These are phyloP conservation scores for Lindbergichthys nudifrons DNA, from an alignment of 2,797 vertebrate species.

Conservation along the genomic window DNA sequence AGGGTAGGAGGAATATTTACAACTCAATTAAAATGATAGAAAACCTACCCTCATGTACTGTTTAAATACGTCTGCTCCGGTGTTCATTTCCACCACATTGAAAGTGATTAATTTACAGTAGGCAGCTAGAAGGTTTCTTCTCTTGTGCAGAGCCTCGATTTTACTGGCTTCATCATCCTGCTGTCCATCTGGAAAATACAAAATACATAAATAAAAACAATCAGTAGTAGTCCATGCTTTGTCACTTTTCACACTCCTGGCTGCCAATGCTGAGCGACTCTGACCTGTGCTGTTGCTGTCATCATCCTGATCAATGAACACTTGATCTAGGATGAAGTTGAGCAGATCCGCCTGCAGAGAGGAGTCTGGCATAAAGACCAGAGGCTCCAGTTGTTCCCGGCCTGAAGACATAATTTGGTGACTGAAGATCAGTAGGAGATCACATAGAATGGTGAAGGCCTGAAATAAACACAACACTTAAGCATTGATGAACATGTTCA, in stretches of 20 bases:
- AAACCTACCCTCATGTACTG: constrained; percentile 95
- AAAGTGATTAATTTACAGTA: constrained; percentile 98
- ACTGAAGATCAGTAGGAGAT: constrained; percentile 96
- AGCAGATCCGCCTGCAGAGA: constrained; percentile 94
- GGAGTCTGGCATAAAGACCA: constrained; percentile 92
- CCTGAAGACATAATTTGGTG: constrained; percentile 96
- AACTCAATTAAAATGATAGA: constrained; percentile 10
- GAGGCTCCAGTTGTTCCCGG: constrained; percentile 92
- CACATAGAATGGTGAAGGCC: constrained; percentile 96
- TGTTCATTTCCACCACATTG: constrained; percentile 97
- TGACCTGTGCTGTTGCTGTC: constrained; percentile 90
- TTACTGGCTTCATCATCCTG: constrained; percentile 97
- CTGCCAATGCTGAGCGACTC: not conserved
- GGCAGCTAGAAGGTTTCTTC: constrained; percentile 95
- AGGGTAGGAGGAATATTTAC: not conserved
- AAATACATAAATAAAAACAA: not conserved
- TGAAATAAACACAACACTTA: constrained; percentile 70
- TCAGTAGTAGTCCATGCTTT: not conserved
- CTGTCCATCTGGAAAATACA: constrained; percentile 87
- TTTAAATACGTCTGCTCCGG: constrained; percentile 97
- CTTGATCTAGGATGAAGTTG: constrained; percentile 95
- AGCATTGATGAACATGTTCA: constrained; percentile 34
- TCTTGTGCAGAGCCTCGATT: constrained; percentile 97
- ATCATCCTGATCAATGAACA: constrained; percentile 97
- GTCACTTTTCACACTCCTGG: not conserved